Evolutionary conservation across 2,797 vertebrate genomes (phyloP), one percentile per base, ranked within the genome.

Genomic region (Neosilurus hyrtlii): DNA sequence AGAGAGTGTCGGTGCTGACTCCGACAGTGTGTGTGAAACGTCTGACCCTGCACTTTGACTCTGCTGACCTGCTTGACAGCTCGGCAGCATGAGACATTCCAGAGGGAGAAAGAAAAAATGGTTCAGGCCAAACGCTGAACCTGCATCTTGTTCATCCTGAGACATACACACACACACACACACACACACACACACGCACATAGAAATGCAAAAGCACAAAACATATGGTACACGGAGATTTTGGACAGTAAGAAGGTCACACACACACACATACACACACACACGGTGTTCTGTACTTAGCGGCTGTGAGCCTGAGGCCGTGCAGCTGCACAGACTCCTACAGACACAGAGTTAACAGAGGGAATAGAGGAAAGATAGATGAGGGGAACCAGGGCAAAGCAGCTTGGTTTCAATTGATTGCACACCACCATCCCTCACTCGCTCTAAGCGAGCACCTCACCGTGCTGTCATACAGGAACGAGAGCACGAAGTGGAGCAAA

Each of bases 31-130:
- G 82, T 71, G 89, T 82, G 85, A 90, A 90, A 89, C 87, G 86
- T 88, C 86, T 80, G 79, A 93, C 91, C 90, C 90, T 93, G 91
- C 92, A 91, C 92, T 90, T 84, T 90, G 82, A 93, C 93, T 91
- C 82, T 82, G 68, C 24, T 82, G 91, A 92, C 93, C 92, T 20
- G 57, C 83, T 86, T 89, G 90, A 88, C 89, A 89, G 90, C 89
- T 89, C 86, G 89, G 87, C 89, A 89, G 90, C 90, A 89, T 85
- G 85, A 89, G 88, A 90, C 83, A 56, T 89, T 91, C 89, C 86
- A 88, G 62, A n/a, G 87, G 85, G 89, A 85, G 77, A 3, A 15
- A 85, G 88, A 84, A 87, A 89, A 86, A 89, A 86, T 83, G 18
- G 88, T 9, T 62, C 85, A 86, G 86, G 89, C 86, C 84, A 68